Evolutionary conservation across 2,797 vertebrate genomes (phyloP).

Genomic region (Acanthurus leucopareius): DNA sequence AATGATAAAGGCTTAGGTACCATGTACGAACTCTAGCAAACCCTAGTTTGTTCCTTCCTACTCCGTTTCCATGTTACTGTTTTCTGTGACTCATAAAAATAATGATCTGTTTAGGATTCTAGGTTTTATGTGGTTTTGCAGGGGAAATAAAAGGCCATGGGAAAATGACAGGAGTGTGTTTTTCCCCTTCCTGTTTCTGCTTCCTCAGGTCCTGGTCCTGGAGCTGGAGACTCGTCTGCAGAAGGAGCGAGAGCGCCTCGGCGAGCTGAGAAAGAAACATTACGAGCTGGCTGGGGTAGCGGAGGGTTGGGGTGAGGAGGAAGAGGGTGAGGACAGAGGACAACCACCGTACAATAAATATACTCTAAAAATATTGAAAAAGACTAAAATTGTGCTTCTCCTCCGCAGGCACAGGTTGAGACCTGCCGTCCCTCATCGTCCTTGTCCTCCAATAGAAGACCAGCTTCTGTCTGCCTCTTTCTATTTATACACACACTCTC

Average conservation of each 20-base stretch:
- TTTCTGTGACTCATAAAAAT: slow-evolving; percentile 2
- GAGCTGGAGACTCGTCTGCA: slow-evolving; percentile 95
- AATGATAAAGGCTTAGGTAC: too few species aligned
- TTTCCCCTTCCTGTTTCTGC: background rate
- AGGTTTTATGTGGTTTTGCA: background rate
- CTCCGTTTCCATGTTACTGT: background rate
- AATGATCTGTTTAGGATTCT: background rate
- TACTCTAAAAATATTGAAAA: too few species aligned
- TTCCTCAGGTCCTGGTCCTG: slow-evolving; percentile 92
- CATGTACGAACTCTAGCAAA: background rate
- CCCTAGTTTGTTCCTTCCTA: background rate
- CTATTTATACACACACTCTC: slow-evolving; percentile 73
- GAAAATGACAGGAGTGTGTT: slow-evolving; percentile 11
- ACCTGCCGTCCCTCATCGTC: slow-evolving; percentile 3
- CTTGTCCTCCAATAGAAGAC: slow-evolving; percentile 47
- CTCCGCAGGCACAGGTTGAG: slow-evolving; percentile 83
- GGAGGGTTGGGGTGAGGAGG: slow-evolving; percentile 93
- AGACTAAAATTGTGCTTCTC: background rate
- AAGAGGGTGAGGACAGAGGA: slow-evolving; percentile 71
- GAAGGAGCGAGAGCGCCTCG: slow-evolving; percentile 95
- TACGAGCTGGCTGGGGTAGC: slow-evolving; percentile 95
- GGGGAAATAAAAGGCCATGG: background rate
- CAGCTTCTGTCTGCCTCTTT: slow-evolving; percentile 67
- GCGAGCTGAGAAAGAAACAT: slow-evolving; percentile 97
- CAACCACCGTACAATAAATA: background rate